A percentile compares a stretch with the other conserved stretches of the same genome.
Evolutionary conservation across 37 sponge, comb jelly and placozoan genomes (phyloP).

Genomic region (Oopsacas minuta): DNA sequence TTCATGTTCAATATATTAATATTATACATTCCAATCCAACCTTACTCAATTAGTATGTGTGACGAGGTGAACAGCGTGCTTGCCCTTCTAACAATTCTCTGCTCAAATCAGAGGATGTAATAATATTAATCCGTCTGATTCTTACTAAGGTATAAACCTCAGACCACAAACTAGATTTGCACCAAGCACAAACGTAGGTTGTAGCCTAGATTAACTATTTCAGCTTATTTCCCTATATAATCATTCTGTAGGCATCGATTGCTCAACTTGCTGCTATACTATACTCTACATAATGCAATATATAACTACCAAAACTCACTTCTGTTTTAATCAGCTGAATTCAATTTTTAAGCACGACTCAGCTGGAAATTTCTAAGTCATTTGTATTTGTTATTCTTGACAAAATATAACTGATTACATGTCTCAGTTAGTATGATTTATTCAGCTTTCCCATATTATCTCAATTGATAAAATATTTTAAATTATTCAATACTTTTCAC

Average conservation of each 20-base stretch:
- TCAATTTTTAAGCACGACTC: not conserved
- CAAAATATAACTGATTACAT: not conserved
- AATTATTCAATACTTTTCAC: not conserved
- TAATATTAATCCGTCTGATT: not conserved
- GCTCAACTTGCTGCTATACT: not conserved
- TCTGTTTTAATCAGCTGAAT: slow-evolving; percentile 12
- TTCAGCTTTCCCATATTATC: not conserved
- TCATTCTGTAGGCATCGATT: not conserved
- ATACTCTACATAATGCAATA: slow-evolving; percentile 12
- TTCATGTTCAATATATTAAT: no score
- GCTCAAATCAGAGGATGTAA: no score
- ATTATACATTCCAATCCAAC: no score
- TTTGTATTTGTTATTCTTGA: not conserved
- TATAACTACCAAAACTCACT: not conserved
- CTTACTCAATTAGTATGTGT: no score
- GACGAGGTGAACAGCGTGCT: no score
- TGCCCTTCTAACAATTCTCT: no score
- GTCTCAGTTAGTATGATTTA: not conserved
- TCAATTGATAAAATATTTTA: no score
- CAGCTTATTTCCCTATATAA: not conserved
- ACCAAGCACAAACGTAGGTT: slow-evolving; percentile 18
- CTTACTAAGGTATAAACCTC: slow-evolving; percentile 14
- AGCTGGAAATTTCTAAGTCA: not conserved
- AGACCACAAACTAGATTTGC: not conserved
- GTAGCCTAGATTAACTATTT: not conserved